phyloP scores from a whole-genome alignment of 2,888 invertebrate species.

The Gymnocheta viridis region DNA sequence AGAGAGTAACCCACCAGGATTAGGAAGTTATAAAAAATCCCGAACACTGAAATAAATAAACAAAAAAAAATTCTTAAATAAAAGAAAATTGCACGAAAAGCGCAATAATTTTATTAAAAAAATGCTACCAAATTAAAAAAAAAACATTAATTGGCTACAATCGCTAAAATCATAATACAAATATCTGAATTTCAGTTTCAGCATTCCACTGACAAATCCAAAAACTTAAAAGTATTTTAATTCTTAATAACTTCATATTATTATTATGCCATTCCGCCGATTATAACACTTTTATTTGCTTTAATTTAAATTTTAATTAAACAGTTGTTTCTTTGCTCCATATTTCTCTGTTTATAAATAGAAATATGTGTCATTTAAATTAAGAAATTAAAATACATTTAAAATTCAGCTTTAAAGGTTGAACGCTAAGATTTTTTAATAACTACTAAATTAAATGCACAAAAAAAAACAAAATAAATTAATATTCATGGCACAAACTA shows the following conservation, averaged over 20 bases:
- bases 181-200: too few relatives aligned
- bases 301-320: conserved; percentile 24
- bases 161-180: neutral
- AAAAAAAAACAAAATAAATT: conserved; percentile 23
- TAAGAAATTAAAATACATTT: conserved; percentile 22
- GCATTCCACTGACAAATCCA: too few relatives aligned
- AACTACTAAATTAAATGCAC: neutral
- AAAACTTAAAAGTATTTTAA: neutral
- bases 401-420: conserved; percentile 28
- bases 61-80: too few relatives aligned
- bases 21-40: too few relatives aligned
- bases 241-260: neutral
- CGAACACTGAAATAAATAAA: too few relatives aligned
- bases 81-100: too few relatives aligned
- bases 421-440: conserved; percentile 1
- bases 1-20: too few relatives aligned
- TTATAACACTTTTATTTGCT: neutral
- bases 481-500: conserved; percentile 43
- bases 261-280: neutral
- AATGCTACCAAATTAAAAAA: too few relatives aligned
- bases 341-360: conserved; percentile 14
- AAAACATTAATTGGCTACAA: too few relatives aligned
- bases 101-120: too few relatives aligned
- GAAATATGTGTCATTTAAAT: conserved; percentile 1
- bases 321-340: neutral